Conservation (phyloP, 2,113 vertebrate genomes). For the Grallaria varia region DNA sequence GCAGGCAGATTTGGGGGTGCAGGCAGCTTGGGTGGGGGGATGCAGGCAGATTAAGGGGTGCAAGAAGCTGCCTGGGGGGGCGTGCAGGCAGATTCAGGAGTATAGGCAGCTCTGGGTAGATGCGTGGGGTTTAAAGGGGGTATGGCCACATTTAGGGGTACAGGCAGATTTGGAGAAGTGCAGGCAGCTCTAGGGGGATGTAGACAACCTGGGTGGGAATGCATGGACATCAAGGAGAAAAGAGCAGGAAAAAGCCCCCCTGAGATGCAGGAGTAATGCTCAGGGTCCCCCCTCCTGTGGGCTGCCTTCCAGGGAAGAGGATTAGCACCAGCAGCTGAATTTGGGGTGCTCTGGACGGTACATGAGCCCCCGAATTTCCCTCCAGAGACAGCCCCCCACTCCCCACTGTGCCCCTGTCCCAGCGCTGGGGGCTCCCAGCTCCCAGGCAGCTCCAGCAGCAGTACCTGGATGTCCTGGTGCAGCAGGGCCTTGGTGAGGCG, state of each 20-base stretch:
- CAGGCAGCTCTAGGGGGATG: not conserved
- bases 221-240: not conserved
- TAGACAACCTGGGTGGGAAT: too few species aligned
- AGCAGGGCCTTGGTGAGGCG: constrained; percentile 86
- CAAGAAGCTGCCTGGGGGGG: too few species aligned
- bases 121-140: too few species aligned
- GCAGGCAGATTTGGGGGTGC: not conserved
- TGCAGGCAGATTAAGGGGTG: not conserved
- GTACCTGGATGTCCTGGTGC: constrained; percentile 86
- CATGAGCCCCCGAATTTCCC: not conserved
- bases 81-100: rapidly evolving
- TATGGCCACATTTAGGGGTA: too few species aligned
- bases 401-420: rapidly evolving
- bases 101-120: not conserved
- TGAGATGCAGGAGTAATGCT: rapidly evolving
- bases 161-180: not conserved
- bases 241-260: not conserved
- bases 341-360: rapidly evolving
- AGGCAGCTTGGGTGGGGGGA: not conserved
- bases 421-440: not conserved
- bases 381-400: rapidly evolving
- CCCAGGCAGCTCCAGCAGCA: rapidly evolving
- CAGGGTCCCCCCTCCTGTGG: too few species aligned
- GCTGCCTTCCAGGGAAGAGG: not conserved
- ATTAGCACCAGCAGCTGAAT: not conserved